Conservation (phyloP, 2,888 invertebrate species). For the Hemaris fuciformis region DNA sequence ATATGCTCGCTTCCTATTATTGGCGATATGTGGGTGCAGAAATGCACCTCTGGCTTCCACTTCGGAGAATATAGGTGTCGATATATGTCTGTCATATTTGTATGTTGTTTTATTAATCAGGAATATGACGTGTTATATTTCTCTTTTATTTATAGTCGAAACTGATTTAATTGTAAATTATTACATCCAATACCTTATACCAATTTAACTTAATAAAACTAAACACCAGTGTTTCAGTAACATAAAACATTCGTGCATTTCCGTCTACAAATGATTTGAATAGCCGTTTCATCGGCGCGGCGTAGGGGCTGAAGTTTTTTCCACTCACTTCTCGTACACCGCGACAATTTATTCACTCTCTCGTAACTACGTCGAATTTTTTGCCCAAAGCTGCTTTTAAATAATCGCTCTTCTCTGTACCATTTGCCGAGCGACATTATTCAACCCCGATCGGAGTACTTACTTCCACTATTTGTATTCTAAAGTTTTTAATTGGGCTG, state of each 20-base stretch:
- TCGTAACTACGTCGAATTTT: slow-evolving; percentile 50
- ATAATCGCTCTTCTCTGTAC: slow-evolving; percentile 42
- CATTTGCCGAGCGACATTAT: slow-evolving; percentile 4
- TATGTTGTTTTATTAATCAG: too few species aligned
- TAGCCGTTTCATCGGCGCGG: neutral
- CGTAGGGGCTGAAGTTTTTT: slow-evolving; percentile 28
- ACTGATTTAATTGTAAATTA: too few species aligned
- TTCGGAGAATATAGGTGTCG: too few species aligned
- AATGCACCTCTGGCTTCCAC: too few species aligned
- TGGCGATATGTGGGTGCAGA: too few species aligned
- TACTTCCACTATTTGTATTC: slow-evolving; percentile 17
- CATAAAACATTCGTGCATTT: neutral
- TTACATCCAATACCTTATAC: too few species aligned
- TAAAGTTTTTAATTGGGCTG: neutral
- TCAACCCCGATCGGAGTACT: neutral
- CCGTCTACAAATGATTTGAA: neutral
- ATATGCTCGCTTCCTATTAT: too few species aligned
- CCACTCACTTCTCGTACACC: slow-evolving; percentile 25
- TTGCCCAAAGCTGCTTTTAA: slow-evolving; percentile 56
- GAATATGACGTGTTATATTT: too few species aligned
- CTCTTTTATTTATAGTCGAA: too few species aligned
- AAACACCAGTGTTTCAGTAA: too few species aligned
- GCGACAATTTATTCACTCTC: slow-evolving; percentile 62
- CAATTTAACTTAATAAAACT: too few species aligned
- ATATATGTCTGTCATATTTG: too few species aligned